Base-by-base conservation (phyloP, 2,113 vertebrate genomes). In the Capreolus pygargus region DNA sequence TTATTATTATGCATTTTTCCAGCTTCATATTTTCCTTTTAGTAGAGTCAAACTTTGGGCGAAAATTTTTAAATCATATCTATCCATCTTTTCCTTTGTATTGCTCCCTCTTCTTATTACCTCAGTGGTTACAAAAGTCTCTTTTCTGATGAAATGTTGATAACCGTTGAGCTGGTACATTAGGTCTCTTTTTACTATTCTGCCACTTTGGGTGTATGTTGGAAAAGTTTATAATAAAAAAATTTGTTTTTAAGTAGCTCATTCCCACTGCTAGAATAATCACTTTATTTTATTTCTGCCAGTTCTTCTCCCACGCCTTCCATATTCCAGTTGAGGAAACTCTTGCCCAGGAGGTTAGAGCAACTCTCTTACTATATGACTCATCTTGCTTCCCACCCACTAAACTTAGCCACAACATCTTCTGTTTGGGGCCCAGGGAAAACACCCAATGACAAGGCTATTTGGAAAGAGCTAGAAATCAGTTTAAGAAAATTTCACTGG, bases 1-100 rank as follows among this genome's bases (percentile, higher is more conserved):
- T 30, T 87, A 95, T 30, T 45, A 76, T 54, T 47, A 95, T 86
- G 1, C 30, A 43, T 67, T 74, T 94, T 89, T 52, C 54, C 61
- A 78, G 82, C 76, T 76, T 95, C 55, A 83, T 57, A 90, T 61
- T 36, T n/a, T 94, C 50, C 19, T 91, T 93, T 87, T 88, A 96
- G 39, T 67, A 88, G 0, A 79, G 33, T 21, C n/a, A 95, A 86
- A 91, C 78, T 67, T 39, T 78, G 15, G 23, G 12, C 78, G n/a
- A 57, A 86, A 97, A 60, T 28, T 16, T 87, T 61, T 54, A 90
- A 93, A 90, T 93, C 60, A 67, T 50, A 50, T 36, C n/a, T 47
- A 12, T 50, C 9, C 7, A 50, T 83, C 16, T 91, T 96, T 83
- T 87, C 13, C 9, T 95, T 58, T 76, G 23, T 83, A 83, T 7